Base-by-base conservation (phyloP, 1,140 invertebrate species). In the Heterodera schachtii region DNA sequence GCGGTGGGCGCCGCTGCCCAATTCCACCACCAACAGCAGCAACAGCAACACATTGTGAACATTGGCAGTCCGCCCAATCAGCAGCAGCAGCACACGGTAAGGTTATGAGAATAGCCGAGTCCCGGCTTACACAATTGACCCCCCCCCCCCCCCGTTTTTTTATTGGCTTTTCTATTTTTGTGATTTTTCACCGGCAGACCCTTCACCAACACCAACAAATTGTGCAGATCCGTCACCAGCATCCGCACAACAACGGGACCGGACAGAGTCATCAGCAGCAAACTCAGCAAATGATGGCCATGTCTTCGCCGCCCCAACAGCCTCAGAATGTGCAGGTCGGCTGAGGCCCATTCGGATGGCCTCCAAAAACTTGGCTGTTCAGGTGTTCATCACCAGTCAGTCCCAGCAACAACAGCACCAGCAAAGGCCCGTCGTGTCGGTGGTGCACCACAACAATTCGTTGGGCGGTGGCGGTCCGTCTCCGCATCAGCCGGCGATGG, bases 311-410 rank as follows among this genome's bases (percentile, higher is more conserved):
- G 19, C 19, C 16, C 4, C 52, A 52, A 16, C 52, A 52, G 5
- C 57, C 57, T 13, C 57, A 64, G 19, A 64, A 64, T 64, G 57
- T 64, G 13, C 57, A 19, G 71, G 70, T 71, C 31, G 31, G 31
- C 31, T 31, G 31, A 31, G 49, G 49, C 11, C 11, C 11, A 52
- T 52, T 52, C 49, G 6, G 49, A 8, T 52, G 49, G 49, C 6
- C 2, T 52, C 31, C 31, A 31, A 31, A 31, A 52, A 8, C 49
- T 52, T 52, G 69, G 69, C 6, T 13, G 46, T 49, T 47, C 16
- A 73, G 52, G 46, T 57, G 71, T 73, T 49, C 46, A 47, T 47
- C 71, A 73, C 46, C 52, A 47, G 71, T 73, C 71, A 57, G 19
- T 73, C 71, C 46, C 46, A 13, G 19, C 52, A 47, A 19, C 71